Evolutionary conservation across 2,888 invertebrate species (phyloP), one percentile per base, ranked within the genome.

Genomic region (Nowickia ferox): DNA sequence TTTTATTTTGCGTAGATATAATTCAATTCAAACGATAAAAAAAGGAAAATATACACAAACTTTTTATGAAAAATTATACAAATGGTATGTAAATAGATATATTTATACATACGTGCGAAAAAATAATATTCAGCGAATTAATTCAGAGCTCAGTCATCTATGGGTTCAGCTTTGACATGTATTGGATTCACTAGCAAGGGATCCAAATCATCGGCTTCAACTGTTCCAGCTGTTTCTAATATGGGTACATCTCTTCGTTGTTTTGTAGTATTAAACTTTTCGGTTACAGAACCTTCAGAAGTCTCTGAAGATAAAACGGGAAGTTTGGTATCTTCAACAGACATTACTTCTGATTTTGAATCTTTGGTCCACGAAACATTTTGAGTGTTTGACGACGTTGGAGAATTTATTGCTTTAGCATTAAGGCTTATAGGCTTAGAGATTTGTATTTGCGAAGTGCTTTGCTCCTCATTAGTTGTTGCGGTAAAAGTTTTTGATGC

Each of bases 211-310:
- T 86, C 86, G 0, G 83, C 83, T 2, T 63, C 61, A 30, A 86
- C 72, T 13, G 83, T 86, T 9, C 86, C 86, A 55, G 86, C 86
- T 22, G 83, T 86, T 55, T 86, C 57, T 61, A 79, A 42, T 48
- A 71, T 53, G 15, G 82, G 79, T 40, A 72, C 53, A 9, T 85
- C 61, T 48, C 51, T 11, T 11, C 22, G 17, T 30, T 72, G 40
- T 1, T 59, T 17, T 9, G 6, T n/a, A 19, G 6, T 40, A 11
- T 0, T 15, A 9, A 59, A 42, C 9, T 38, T 51, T 48, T 3
- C 8, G 15, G 40, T 3, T 19, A 40, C 6, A 38, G 38, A 2
- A 40, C 19, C 19, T 19, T 48, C 9, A 22, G 40, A 5, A 13
- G 30, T 30, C n/a, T 61, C 30, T 6, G 1, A 6, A 9, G 38